Percentiles rank a stretch among this genome's conserved stretches.
phyloP scores from a whole-genome alignment of 2,113 vertebrate genomes.

The Mohoua ochrocephala region DNA sequence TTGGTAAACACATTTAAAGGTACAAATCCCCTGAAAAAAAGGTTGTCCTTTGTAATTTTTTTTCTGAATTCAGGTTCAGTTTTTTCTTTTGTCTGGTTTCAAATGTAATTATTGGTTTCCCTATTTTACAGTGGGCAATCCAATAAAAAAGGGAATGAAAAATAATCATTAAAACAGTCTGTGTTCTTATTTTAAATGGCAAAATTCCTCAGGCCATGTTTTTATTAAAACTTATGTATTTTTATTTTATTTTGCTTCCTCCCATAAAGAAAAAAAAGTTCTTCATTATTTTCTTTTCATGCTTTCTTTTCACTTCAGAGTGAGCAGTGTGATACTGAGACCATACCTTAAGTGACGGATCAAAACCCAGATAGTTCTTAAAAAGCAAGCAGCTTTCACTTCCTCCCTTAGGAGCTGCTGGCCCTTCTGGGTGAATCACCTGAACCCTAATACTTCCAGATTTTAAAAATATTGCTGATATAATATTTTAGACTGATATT shows the following conservation, averaged over 20 bases:
- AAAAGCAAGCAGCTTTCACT: neutral
- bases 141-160: neutral
- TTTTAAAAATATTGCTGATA: neutral
- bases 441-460: neutral
- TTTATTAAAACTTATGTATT: neutral
- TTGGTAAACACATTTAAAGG: neutral
- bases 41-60: neutral
- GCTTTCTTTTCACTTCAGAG: neutral
- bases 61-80: neutral
- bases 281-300: neutral
- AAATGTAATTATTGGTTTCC: neutral
- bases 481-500: neutral
- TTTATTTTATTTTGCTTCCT: neutral
- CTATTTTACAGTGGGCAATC: neutral
- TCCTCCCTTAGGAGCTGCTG: neutral
- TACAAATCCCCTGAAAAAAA: neutral
- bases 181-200: neutral
- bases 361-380: neutral
- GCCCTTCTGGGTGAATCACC: neutral
- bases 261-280: neutral
- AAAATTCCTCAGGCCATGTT: neutral
- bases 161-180: neutral
- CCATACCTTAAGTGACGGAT: neutral
- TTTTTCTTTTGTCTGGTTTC: neutral
- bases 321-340: neutral